A percentile compares a stretch with the other conserved stretches of the same genome.
phyloP scores from a whole-genome alignment of 2,797 vertebrate genomes.

The Pachyuromys duprasi region DNA sequence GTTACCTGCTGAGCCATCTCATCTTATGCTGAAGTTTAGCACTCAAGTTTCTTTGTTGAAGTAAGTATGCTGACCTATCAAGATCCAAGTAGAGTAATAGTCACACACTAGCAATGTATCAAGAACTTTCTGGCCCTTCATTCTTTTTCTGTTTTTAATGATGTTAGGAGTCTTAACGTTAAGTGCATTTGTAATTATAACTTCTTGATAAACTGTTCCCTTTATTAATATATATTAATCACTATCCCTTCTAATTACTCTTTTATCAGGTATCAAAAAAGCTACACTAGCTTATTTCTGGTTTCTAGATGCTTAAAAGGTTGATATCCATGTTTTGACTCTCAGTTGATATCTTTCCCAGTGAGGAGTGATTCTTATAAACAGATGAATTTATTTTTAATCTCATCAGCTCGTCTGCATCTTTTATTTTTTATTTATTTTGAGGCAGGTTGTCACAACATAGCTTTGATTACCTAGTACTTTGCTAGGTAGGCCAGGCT shows the following conservation, averaged over 20 bases:
- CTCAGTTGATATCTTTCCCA: not conserved
- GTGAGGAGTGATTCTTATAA: not conserved
- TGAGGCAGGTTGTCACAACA: not conserved
- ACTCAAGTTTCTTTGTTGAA: not conserved
- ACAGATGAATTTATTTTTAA: not conserved
- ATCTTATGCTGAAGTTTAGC: not conserved
- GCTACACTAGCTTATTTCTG: not conserved
- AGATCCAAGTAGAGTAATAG: not conserved
- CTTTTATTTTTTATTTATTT: not conserved
- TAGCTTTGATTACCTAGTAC: not conserved
- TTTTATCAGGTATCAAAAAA: not conserved
- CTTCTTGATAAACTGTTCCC: not conserved
- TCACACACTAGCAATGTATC: not conserved
- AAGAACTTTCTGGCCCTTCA: not conserved
- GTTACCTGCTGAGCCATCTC: not conserved
- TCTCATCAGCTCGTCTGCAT: not conserved
- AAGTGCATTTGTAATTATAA: not conserved
- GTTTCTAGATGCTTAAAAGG: not conserved
- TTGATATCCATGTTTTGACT: not conserved
- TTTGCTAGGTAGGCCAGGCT: not conserved
- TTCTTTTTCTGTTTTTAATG: not conserved
- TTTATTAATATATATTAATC: not conserved
- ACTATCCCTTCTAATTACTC: not conserved
- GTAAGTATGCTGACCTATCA: not conserved
- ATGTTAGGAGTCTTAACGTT: not conserved